Percentiles rank a stretch among this genome's conserved stretches.
phyloP scores from a whole-genome alignment of 2,113 vertebrate genomes.

The Cygnus buccinator region DNA sequence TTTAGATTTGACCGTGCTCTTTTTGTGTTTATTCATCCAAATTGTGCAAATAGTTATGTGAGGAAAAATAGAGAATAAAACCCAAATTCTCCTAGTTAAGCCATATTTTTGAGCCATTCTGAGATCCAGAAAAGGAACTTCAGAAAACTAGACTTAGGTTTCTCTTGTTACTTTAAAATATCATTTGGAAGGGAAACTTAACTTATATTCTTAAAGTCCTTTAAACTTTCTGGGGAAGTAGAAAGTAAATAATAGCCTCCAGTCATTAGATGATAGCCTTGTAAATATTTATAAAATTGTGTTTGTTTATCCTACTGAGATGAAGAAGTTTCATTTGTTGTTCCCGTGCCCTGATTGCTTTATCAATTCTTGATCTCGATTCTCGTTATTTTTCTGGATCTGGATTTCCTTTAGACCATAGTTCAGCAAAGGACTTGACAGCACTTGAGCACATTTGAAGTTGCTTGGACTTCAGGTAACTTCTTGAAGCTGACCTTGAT shows the following conservation, averaged over 20 bases:
- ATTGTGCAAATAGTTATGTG: background rate
- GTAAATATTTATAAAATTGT: background rate
- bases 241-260: background rate
- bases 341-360: background rate
- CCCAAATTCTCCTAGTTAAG: background rate
- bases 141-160: background rate
- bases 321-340: background rate
- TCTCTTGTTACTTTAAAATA: background rate
- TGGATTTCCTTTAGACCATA: background rate
- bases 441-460: background rate
- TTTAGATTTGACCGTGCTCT: background rate
- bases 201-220: background rate
- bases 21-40: background rate
- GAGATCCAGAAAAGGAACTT: background rate
- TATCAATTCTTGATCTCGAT: background rate
- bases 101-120: fast-evolving
- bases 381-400: background rate
- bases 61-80: background rate
- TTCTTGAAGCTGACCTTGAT: background rate
- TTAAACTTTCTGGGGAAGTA: background rate
- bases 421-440: background rate
- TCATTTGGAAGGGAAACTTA: background rate
- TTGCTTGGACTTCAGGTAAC: background rate
- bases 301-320: background rate
- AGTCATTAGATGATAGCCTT: background rate